Base-by-base conservation (phyloP, 1,140 invertebrate genomes). In the Meloidogyne floridensis region DNA sequence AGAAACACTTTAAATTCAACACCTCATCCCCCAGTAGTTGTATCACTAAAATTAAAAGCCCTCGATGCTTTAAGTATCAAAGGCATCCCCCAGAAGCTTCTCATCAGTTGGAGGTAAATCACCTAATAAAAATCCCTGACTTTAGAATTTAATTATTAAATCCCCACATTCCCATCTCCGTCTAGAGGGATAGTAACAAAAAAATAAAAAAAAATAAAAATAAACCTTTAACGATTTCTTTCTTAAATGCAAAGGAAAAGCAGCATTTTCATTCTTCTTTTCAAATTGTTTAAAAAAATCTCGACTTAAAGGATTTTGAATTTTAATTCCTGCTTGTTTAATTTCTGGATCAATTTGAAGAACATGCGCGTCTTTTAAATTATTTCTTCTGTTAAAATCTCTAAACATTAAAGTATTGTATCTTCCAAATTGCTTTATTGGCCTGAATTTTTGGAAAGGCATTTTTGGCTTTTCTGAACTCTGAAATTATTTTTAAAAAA, bases 401-500 rank as follows among this genome's bases (percentile, higher is more conserved):
- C 84, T 85, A 75, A 89, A 88, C 10, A 89, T 74, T 10, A 79
- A 71, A 8, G 88, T 88, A 77, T 81, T 81, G 80, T 81, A 56
- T 10, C n/a, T 43, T 47, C 81, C 81, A 56, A 43, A 82, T 51
- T 82, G 81, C 42, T 81, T 81, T 53, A 43, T 2, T 3, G 81
- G 81, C 11, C 42, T 81, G 13, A 82, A 82, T n/a, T 82, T 82
- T 20, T 10, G 11, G 15, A 53, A 82, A 9, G 81, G 81, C 81
- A 82, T 82, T 56, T 78, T 2, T 32, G 32, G 32, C 32, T n/a
- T 59, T 59, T 59, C 7, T 47, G 7, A 47, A 1, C 2, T n/a
- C 59, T 65, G n/a, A 65, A 65, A 65, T 65, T 47, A 1, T 47
- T 7, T n/a, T 65, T 15, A 65, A 65, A 65, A 65, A 1, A 32